Evolutionary conservation across 2,113 vertebrate species (phyloP).

Genomic region (Camelus bactrianus): DNA sequence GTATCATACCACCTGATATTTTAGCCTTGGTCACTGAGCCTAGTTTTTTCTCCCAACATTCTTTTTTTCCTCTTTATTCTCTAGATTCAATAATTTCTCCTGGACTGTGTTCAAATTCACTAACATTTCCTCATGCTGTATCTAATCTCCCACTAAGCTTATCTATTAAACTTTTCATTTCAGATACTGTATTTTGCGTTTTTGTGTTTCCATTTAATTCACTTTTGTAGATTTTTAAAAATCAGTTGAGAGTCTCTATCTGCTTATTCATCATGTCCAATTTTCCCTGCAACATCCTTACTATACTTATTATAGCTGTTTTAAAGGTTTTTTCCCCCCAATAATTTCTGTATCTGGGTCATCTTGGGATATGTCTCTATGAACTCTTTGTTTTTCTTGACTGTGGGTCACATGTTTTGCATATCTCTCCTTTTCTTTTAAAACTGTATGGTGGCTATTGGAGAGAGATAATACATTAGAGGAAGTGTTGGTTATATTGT

Average conservation of each 20-base stretch:
- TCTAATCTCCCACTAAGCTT: background rate
- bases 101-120: background rate
- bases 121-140: background rate
- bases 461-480: background rate
- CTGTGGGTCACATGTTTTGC: background rate
- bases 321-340: background rate
- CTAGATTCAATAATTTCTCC: background rate
- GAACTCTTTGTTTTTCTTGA: background rate
- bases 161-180: background rate
- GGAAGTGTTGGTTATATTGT: background rate
- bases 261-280: background rate
- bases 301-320: background rate
- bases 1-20: background rate
- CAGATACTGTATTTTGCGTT: background rate
- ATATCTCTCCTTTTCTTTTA: background rate
- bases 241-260: background rate
- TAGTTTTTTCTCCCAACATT: background rate
- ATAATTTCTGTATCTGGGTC: background rate
- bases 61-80: background rate
- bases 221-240: background rate
- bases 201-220: background rate
- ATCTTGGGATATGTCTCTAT: background rate
- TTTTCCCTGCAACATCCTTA: background rate
- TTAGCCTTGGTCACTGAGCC: background rate
- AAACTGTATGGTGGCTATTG: background rate